Evolutionary conservation across 2,797 vertebrate genomes (phyloP), one percentile per base, ranked within the genome.

Genomic region (Benthosema pterotum): DNA sequence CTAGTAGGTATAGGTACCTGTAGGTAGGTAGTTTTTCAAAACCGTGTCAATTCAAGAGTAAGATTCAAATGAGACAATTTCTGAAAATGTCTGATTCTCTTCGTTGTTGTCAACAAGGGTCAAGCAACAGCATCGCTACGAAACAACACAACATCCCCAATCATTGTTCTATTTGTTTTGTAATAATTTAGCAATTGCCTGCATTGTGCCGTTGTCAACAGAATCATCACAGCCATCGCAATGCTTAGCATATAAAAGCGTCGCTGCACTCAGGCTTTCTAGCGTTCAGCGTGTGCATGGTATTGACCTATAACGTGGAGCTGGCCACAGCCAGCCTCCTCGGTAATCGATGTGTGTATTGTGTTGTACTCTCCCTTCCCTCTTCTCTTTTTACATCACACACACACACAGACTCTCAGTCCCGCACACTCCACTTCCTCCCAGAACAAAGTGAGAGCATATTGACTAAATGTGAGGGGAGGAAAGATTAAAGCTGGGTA

Each of bases 401-500:
- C 71, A 74, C 67, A 74, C 67, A 75, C 80, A 76, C 74, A 74
- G 70, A 63, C 73, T 77, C 63, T 65, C 84, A 71, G 72, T 71
- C 71, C 62, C 73, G 76, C 63, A 65, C 84, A 71, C 72, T 71
- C 71, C 62, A 64, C 80, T 82, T 82, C 64, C 74, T 70, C 57
- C 66, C 15, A 85, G 83, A 88, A 91, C 85, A 92, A 89, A 92
- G 88, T 72, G 80, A 83, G 70, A 82, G 79, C 68, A 67, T 78
- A 88, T 89, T 82, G 86, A 89, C 86, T 84, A 80, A 88, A 89
- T 79, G 82, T 79, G 83, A 80, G 83, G 80, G 62, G 77, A 84
- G 83, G 68, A 79, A 78, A 89, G 90, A 89, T 92, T 91, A 90
- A 91, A 91, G 84, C 82, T 53, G 28, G 72, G 57, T 75, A 68